Conservation (phyloP, 2,113 vertebrate species). For the human region DNA sequence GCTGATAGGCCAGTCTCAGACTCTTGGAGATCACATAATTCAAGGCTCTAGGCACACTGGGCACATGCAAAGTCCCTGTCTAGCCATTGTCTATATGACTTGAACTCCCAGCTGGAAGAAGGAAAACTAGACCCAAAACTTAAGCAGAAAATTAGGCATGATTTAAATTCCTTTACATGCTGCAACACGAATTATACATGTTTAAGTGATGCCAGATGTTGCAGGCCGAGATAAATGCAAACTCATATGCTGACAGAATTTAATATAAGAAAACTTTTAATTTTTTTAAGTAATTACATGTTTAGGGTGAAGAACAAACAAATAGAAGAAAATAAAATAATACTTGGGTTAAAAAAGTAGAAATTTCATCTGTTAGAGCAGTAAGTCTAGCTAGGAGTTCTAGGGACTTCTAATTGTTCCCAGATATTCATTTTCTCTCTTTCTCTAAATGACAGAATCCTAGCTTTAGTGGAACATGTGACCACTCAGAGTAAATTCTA, state of each 20-base stretch:
- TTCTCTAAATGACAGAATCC: not conserved
- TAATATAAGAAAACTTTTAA: not conserved
- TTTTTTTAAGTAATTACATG: not conserved
- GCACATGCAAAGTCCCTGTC: not conserved
- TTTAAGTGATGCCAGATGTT: not conserved
- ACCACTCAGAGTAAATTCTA: not conserved
- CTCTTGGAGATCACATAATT: not conserved
- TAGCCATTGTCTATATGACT: not conserved
- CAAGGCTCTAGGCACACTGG: not conserved
- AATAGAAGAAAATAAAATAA: not conserved
- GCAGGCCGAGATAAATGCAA: not conserved
- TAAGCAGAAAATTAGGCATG: not conserved
- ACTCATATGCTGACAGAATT: not conserved
- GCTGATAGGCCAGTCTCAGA: not conserved
- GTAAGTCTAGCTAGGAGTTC: not conserved
- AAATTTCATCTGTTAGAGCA: not conserved
- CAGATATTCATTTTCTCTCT: not conserved
- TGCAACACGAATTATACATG: not conserved
- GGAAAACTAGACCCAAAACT: not conserved
- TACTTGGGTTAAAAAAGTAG: not conserved
- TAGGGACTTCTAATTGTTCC: not conserved
- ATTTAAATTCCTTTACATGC: not conserved
- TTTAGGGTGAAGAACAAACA: not conserved
- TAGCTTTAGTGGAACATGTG: not conserved
- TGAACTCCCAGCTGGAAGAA: not conserved